Evolutionary conservation across 1,140 invertebrate species (phyloP).

Genomic region (Nymphalis io): DNA sequence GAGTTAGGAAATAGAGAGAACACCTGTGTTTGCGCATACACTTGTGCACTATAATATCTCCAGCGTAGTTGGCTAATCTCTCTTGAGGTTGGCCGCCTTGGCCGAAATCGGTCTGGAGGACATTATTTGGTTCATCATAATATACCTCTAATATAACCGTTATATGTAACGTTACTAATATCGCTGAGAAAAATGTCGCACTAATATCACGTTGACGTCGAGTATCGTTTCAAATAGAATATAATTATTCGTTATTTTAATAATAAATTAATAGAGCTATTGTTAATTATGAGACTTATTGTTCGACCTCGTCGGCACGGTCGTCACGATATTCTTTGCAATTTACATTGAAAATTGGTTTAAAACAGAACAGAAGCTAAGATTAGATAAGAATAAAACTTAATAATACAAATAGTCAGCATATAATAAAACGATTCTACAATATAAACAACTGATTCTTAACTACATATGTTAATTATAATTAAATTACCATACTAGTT

Average conservation of each 20-base stretch:
- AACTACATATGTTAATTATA: no score
- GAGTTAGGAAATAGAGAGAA: no score
- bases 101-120: no score
- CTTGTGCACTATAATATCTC: no score
- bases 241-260: slow-evolving; percentile 8
- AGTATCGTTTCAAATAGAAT: neutral
- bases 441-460: no score
- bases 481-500: no score
- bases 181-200: neutral
- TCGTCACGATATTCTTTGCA: slow-evolving; percentile 26
- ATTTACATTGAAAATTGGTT: slow-evolving; percentile 29
- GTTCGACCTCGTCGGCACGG: slow-evolving; percentile 22
- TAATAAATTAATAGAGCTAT: slow-evolving; percentile 12
- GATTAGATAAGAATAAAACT: neutral
- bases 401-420: no score
- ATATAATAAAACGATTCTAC: no score
- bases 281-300: slow-evolving; percentile 18
- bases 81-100: no score
- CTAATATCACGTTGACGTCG: neutral
- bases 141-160: neutral
- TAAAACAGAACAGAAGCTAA: slow-evolving; percentile 5
- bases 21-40: no score
- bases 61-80: no score
- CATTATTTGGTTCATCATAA: no score
- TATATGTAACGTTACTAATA: neutral